Percentiles rank a stretch among this genome's conserved stretches.
Conservation (phyloP, 1,140 invertebrate species). For the Drosophila micromelanica region DNA sequence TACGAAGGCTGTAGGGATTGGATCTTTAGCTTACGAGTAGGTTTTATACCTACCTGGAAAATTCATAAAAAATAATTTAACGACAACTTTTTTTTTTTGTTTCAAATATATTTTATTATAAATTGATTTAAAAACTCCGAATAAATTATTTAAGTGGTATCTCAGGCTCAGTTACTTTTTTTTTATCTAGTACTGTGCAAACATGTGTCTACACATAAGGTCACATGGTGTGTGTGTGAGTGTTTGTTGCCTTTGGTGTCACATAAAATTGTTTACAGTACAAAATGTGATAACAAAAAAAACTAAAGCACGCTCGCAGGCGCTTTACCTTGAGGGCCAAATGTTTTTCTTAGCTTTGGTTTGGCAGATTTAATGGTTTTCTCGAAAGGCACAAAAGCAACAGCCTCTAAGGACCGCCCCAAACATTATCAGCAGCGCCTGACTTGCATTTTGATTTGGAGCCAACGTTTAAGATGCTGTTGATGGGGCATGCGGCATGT, state of each 20-base stretch:
- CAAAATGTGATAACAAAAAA: constrained; percentile 51
- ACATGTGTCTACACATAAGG: constrained; percentile 42
- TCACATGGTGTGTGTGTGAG: constrained; percentile 10
- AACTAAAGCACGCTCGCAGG: constrained; percentile 40
- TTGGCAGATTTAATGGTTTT: constrained; percentile 59
- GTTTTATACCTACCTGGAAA: too few relatives aligned
- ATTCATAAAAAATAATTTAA: too few relatives aligned
- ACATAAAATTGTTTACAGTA: constrained; percentile 73
- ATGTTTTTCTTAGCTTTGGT: constrained; percentile 17
- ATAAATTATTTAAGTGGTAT: not conserved
- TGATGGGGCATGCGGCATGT: constrained; percentile 22
- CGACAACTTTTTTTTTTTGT: too few relatives aligned
- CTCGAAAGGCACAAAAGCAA: constrained; percentile 16
- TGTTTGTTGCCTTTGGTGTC: constrained; percentile 42
- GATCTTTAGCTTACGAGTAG: too few relatives aligned
- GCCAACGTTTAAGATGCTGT: constrained; percentile 19
- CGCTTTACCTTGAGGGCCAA: constrained; percentile 58
- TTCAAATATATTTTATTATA: too few relatives aligned
- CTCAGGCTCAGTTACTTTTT: not conserved
- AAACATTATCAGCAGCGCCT: constrained; percentile 45
- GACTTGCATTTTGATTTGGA: constrained; percentile 61
- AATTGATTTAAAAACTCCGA: too few relatives aligned
- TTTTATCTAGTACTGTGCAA: constrained; percentile 21
- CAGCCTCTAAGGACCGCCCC: not conserved
- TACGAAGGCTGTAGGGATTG: too few relatives aligned